phyloP scores from a whole-genome alignment of 2,113 vertebrate species.

The Malaclemys terrapin region DNA sequence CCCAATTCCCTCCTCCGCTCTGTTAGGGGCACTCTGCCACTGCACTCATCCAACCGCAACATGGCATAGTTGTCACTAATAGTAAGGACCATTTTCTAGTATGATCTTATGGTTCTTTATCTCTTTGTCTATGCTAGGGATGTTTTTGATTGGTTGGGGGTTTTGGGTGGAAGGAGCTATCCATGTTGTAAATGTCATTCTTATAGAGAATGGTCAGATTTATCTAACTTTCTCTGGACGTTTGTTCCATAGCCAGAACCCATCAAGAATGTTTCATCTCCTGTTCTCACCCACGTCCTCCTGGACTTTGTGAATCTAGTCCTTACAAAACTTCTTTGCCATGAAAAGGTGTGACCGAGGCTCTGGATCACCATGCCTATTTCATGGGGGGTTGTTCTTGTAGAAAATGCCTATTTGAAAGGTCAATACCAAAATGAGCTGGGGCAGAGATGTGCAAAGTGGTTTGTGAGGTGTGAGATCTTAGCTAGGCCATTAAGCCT shows the following conservation, averaged over 20 bases:
- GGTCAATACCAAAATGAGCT: no score
- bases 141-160: no score
- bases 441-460: no score
- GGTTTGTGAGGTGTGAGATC: no score
- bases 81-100: no score
- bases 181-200: not conserved
- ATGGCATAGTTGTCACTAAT: not conserved
- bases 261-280: not conserved
- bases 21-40: no score
- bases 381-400: not conserved
- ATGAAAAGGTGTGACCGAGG: not conserved
- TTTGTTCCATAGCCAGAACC: not conserved
- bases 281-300: not conserved
- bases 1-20: not conserved
- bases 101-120: no score
- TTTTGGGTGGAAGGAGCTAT: no score
- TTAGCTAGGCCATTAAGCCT: no score
- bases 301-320: not conserved
- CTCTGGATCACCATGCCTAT: not conserved
- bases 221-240: not conserved
- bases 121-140: no score
- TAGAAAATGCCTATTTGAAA: not conserved
- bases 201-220: not conserved
- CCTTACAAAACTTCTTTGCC: not conserved
- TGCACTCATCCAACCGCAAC: not conserved